These are phyloP conservation scores for Hippoglossus hippoglossus DNA, from an alignment of 2,797 vertebrate genomes.

Conservation along the genomic window DNA sequence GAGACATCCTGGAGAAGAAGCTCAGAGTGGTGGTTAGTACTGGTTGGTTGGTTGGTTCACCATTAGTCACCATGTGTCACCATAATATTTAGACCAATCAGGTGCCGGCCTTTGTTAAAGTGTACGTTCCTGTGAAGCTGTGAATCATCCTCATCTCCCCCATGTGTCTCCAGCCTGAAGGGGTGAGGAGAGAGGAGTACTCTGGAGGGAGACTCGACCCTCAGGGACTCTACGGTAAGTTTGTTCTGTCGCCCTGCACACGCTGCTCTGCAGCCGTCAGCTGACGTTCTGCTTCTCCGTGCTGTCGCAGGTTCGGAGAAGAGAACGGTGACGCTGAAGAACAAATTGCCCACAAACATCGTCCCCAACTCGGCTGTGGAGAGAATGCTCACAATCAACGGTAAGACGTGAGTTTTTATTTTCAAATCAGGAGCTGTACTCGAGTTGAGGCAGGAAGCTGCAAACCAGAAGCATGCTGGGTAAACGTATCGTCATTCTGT, in stretches of 20 bases:
- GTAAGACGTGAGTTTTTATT: slow-evolving; percentile 69
- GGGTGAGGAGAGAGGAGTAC: slow-evolving; percentile 82
- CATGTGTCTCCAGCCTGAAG: slow-evolving; percentile 88
- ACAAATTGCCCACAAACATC: slow-evolving; percentile 82
- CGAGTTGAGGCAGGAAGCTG: too few relatives aligned
- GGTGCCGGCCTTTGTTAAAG: too few relatives aligned
- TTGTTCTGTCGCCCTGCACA: too few relatives aligned
- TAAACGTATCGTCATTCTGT: background rate
- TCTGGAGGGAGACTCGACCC: slow-evolving; percentile 89
- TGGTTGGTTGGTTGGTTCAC: too few relatives aligned
- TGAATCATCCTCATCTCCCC: too few relatives aligned
- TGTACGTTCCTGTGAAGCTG: too few relatives aligned
- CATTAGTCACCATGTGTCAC: too few relatives aligned
- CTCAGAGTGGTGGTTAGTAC: slow-evolving; percentile 88
- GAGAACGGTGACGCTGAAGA: slow-evolving; percentile 81
- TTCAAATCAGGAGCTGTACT: too few relatives aligned
- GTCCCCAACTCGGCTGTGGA: slow-evolving; percentile 89
- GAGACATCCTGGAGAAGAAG: slow-evolving; percentile 86
- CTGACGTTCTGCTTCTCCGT: background rate
- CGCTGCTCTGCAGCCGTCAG: too few relatives aligned
- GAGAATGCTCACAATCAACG: slow-evolving; percentile 86
- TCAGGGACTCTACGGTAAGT: slow-evolving; percentile 88
- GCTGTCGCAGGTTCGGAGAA: slow-evolving; percentile 63
- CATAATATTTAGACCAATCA: too few relatives aligned
- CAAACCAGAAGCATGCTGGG: background rate